phyloP scores from a whole-genome alignment of 2,113 vertebrate genomes.

The Vanacampus margaritifer region DNA sequence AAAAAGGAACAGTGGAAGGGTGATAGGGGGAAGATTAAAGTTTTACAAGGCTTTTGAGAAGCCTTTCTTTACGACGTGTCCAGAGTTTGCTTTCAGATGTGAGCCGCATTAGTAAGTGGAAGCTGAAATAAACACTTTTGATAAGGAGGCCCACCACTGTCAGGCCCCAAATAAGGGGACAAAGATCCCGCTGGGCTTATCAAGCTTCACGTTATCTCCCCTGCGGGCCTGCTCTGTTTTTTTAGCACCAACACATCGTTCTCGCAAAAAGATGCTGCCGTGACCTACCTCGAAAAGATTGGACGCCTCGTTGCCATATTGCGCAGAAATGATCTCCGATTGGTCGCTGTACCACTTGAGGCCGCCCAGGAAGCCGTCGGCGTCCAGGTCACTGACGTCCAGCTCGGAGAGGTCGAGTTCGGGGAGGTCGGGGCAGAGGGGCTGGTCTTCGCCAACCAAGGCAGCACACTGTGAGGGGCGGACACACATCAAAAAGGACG shows the following conservation, averaged over 20 bases:
- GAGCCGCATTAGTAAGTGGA: constrained; percentile 32
- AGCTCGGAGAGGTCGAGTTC: constrained; percentile 99
- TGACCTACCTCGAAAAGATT: constrained; percentile 95
- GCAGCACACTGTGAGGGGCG: constrained; percentile 85
- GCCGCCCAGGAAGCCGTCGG: constrained; percentile 94
- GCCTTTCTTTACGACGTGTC: constrained; percentile 57
- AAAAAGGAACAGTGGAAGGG: constrained; percentile 28
- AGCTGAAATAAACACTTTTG: constrained; percentile 56
- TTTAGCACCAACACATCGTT: not conserved
- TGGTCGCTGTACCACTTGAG: constrained; percentile 99
- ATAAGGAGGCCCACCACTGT: constrained; percentile 48
- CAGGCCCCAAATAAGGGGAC: constrained; percentile 50
- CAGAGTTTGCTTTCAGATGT: constrained; percentile 55
- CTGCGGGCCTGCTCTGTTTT: not conserved
- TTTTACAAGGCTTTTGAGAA: constrained; percentile 60
- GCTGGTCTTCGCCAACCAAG: constrained; percentile 99
- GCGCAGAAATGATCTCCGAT: constrained; percentile 97
- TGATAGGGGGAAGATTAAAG: constrained; percentile 52
- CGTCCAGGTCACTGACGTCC: constrained; percentile 95
- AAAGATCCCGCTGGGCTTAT: constrained; percentile 66
- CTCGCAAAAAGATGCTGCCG: not conserved
- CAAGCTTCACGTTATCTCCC: constrained; percentile 35
- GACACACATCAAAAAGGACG: not conserved
- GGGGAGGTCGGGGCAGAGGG: constrained; percentile 97
- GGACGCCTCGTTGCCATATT: constrained; percentile 91